Base-by-base conservation (phyloP, 2,113 vertebrate genomes). In the Pluvianellus socialis region DNA sequence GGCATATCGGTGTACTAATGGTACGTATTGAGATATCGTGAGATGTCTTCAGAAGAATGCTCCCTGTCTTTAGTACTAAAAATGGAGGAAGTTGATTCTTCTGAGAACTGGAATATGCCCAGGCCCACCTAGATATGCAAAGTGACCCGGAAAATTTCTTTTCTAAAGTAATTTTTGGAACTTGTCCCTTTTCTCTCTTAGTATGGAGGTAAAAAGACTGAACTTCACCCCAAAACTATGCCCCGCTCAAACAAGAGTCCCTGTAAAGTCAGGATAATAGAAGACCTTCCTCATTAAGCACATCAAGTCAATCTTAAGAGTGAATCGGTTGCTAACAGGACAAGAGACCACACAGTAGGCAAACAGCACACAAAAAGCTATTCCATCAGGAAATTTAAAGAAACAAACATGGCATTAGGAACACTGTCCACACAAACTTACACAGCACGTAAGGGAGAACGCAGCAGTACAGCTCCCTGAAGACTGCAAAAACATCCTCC, bases 401-500 rank as follows among this genome's bases (percentile, higher is more conserved):
- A 24, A 90, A 59, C 24, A 71, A 52, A 11, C 26, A 24, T 12
- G n/a, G 45, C 45, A 77, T 72, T 21, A 66, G 44, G 44, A 26
- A 76, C 28, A 26, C 26, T 35, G 40, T 28, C 70, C 52, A 20
- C 21, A 55, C n/a, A 71, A 35, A 49, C 40, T 38, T 82, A 62
- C 20, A 45, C 11, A 47, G n/a, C 15, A 49, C 3, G 0, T 16
- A 40, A 77, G 26, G 32, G 65, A 77, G 30, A 26, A 81, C 0
- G 1, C 17, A 53, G 22, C 4, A 23, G 14, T 15, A 61, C 4
- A 33, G 45, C 40, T 44, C 38, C 44, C 38, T 21, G 30, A 52
- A 65, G 58, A 42, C 33, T 66, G 26, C 33, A 61, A 28, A 91
- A 61, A 44, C 45, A 49, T 42, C 38, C 76, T 44, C 44, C 38